A percentile compares a stretch with the other conserved stretches of the same genome.
phyloP scores from a whole-genome alignment of 2,888 invertebrate genomes.

The Sympetrum striolatum region DNA sequence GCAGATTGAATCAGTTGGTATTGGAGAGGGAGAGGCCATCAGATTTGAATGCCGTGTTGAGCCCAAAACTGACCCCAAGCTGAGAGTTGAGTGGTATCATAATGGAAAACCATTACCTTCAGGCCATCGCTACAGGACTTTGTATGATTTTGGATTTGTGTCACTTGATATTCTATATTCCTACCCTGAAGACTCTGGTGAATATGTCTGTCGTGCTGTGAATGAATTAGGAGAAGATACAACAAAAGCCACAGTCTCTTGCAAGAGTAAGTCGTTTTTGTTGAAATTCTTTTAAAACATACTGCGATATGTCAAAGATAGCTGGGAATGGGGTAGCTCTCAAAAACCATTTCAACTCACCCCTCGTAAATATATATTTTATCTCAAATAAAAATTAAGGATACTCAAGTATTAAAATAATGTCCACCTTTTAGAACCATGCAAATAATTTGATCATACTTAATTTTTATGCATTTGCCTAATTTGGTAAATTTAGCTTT shows the following conservation, averaged over 20 bases:
- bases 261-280: constrained; percentile 71
- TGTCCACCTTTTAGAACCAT: too few species aligned
- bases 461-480: too few species aligned
- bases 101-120: constrained; percentile 88
- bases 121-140: constrained; percentile 90
- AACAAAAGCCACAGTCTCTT: constrained; percentile 82
- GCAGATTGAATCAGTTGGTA: constrained; percentile 80
- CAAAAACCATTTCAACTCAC: too few species aligned
- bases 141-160: constrained; percentile 93
- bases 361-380: too few species aligned
- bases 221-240: constrained; percentile 92
- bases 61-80: constrained; percentile 90
- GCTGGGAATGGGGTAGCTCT: too few species aligned
- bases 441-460: too few species aligned
- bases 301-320: too few species aligned
- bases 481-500: too few species aligned
- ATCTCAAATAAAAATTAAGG: too few species aligned
- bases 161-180: constrained; percentile 91
- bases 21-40: constrained; percentile 90
- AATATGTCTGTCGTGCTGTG: constrained; percentile 89
- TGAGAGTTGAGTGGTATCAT: constrained; percentile 92
- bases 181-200: constrained; percentile 93
- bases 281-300: not conserved
- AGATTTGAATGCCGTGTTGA: constrained; percentile 96
- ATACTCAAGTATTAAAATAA: too few species aligned